Conservation (phyloP, 2,888 invertebrate species). For the Rotaria macrura region DNA sequence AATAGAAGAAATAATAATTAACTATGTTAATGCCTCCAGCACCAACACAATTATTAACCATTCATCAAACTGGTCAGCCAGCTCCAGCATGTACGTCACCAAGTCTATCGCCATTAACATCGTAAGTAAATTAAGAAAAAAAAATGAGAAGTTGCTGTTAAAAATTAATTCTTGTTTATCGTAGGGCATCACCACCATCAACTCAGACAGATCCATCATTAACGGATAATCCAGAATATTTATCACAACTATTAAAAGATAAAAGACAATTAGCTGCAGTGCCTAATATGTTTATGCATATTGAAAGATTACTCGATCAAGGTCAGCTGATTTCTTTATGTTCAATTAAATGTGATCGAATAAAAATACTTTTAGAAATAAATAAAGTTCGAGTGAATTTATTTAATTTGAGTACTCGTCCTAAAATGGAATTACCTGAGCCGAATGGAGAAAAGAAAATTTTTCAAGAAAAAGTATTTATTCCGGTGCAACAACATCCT, state of each 20-base stretch:
- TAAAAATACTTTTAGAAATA: slow-evolving; percentile 20
- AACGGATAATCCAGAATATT: slow-evolving; percentile 67
- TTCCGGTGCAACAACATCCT: slow-evolving; percentile 98
- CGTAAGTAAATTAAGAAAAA: not conserved
- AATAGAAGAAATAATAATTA: not conserved
- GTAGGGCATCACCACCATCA: not conserved
- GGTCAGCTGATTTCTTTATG: slow-evolving; percentile 57
- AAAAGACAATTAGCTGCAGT: slow-evolving; percentile 98
- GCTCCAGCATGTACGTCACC: not conserved
- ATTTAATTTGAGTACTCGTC: slow-evolving; percentile 31
- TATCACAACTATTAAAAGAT: slow-evolving; percentile 99
- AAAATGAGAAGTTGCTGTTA: not conserved
- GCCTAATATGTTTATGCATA: slow-evolving; percentile 97
- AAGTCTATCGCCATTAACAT: not conserved
- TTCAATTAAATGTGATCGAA: not conserved
- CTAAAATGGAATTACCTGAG: slow-evolving; percentile 40
- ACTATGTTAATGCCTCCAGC: not conserved
- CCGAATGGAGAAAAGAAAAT: slow-evolving; percentile 64
- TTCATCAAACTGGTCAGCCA: not conserved
- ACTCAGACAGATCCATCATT: not conserved
- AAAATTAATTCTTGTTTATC: not conserved
- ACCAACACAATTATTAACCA: not conserved
- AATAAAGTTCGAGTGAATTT: slow-evolving; percentile 30
- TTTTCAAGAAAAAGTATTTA: slow-evolving; percentile 96
- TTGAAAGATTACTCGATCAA: slow-evolving; percentile 96